Base-by-base conservation (phyloP, 2,797 vertebrate species). In the Microhierax caerulescens region DNA sequence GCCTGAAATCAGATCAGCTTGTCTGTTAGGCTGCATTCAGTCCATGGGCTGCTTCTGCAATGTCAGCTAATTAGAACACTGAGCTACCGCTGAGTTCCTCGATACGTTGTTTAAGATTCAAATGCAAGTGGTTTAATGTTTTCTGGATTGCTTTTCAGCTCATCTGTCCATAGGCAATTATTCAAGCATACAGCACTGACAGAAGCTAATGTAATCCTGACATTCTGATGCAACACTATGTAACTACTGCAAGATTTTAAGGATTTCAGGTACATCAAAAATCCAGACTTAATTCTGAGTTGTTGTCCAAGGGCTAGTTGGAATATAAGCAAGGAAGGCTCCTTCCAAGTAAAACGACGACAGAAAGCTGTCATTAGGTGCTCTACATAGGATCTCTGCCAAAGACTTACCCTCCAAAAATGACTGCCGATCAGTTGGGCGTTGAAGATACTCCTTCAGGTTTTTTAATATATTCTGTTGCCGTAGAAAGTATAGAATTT, bases 401-500 rank as follows among this genome's bases (percentile, higher is more conserved):
- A 36, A 25, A 43, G 30, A 96, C 97, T 96, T 90, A 99, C 99
- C 99, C 98, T 99, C 99, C 48, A 99, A 96, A 36, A 99, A 98
- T 0, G 98, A 98, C 94, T 99, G 99, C 12, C 97, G 98, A 25
- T 99, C 99, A 11, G 98, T 96, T 6, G 99, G 98, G 73, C 98
- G 98, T 87, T 99, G 99, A 92, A 99, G 98, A 65, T 99, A 99
- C 11, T 94, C 97, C 98, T 99, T 99, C 93, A 99, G 98, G 89
- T 98, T 99, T 95, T 98, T 98, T 72, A 99, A 87, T 60, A 99
- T 99, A 61, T 99, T 99, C 98, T 99, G 99, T 59, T 99, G 99
- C 50, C 99, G 98, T 78, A 99, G 98, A 97, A 99, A 99, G 98
- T 99, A 99, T 28, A 99, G 99, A 91, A 99, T 99, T 98, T 99